Evolutionary conservation across 2,888 invertebrate genomes (phyloP).

Genomic region (Leucoptera coffeella): DNA sequence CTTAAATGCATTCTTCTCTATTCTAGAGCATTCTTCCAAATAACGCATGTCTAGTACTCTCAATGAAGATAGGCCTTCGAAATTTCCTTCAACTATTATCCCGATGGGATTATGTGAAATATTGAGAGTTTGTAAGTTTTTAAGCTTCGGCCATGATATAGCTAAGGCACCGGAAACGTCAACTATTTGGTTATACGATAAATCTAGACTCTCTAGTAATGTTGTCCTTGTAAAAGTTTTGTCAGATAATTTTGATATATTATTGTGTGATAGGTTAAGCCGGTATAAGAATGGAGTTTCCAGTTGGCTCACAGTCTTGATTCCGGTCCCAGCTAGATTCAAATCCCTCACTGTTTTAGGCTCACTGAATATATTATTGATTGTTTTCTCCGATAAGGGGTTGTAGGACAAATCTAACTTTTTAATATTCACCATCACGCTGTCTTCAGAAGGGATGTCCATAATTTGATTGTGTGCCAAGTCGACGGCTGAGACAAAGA

Average conservation of each 20-base stretch:
- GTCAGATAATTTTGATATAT: conserved; percentile 58
- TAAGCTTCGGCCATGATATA: conserved; percentile 63
- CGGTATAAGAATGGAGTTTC: conserved; percentile 81
- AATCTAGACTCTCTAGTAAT: conserved; percentile 67
- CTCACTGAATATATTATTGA: conserved; percentile 73
- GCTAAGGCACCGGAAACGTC: conserved; percentile 57
- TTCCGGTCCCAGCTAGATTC: conserved; percentile 75
- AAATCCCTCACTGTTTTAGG: conserved; percentile 81
- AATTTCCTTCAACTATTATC: conserved; percentile 69
- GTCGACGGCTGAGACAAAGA: conserved; percentile 73
- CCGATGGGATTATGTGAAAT: conserved; percentile 80
- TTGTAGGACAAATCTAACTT: conserved; percentile 80
- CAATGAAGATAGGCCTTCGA: conserved; percentile 63
- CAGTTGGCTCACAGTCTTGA: conserved; percentile 58
- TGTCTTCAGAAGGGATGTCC: conserved; percentile 78
- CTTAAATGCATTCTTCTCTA: conserved; percentile 78
- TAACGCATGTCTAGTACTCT: conserved; percentile 60
- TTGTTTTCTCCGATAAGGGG: conserved; percentile 68
- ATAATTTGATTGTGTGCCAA: conserved; percentile 71
- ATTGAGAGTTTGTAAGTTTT: conserved; percentile 67
- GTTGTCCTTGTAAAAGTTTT: conserved; percentile 73
- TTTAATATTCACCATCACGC: conserved; percentile 82
- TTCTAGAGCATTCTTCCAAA: conserved; percentile 62
- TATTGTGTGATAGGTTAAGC: conserved; percentile 74
- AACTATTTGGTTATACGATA: conserved; percentile 64